Evolutionary conservation across 2,888 invertebrate species (phyloP).

Genomic region (Perithous albicinctus): DNA sequence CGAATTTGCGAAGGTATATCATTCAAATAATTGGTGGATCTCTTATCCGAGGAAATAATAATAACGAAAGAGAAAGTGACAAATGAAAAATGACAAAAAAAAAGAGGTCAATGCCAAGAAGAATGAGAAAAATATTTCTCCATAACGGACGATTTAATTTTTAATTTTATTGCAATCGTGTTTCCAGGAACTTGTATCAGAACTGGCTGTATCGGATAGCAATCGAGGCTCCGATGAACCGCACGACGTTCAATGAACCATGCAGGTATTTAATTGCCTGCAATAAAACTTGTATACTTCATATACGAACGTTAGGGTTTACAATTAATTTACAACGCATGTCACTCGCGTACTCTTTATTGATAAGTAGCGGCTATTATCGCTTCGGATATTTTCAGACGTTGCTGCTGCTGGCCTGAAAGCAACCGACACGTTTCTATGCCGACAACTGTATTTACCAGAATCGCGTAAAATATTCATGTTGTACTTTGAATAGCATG

Average conservation of each 20-base stretch:
- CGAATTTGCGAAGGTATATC: neutral
- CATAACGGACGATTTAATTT: neutral
- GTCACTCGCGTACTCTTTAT: neutral
- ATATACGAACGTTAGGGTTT: neutral
- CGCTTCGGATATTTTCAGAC: neutral
- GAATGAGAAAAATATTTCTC: neutral
- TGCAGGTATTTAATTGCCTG: neutral
- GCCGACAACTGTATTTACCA: neutral
- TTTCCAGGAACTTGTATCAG: slow-evolving; percentile 10
- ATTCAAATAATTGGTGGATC: neutral
- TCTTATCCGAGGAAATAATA: neutral
- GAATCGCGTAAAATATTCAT: slow-evolving; percentile 6
- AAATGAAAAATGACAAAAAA: neutral
- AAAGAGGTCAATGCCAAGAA: neutral
- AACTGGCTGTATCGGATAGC: neutral
- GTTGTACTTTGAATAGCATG: neutral
- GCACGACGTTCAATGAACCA: slow-evolving; percentile 17
- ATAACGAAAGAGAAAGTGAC: neutral
- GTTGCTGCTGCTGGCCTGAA: neutral
- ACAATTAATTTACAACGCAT: slow-evolving; percentile 7
- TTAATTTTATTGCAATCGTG: neutral
- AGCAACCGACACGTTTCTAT: neutral
- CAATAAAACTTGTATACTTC: neutral
- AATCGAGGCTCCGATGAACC: neutral
- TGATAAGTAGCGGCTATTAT: neutral